Conservation (phyloP, 2,797 vertebrate genomes). For the Sebastes diploproa region DNA sequence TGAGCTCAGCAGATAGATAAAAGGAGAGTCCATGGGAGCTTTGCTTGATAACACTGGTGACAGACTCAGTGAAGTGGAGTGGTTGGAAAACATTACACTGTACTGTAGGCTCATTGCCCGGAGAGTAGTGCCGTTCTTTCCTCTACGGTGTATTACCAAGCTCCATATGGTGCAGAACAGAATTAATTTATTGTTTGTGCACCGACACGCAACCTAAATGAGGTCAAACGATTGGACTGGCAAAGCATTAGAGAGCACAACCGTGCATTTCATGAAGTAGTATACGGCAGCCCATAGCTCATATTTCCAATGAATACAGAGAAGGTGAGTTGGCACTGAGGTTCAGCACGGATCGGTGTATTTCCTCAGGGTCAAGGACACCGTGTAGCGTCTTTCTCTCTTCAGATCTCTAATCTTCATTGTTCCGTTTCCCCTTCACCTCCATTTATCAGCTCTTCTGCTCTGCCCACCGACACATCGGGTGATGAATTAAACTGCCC, state of each 20-base stretch:
- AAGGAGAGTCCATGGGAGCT: conserved; percentile 19
- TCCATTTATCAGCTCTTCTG: conserved; percentile 48
- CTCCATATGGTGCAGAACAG: conserved; percentile 46
- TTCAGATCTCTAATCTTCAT: conserved; percentile 35
- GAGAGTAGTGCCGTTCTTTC: conserved; percentile 28
- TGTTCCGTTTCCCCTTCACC: conserved; percentile 30
- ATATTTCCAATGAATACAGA: conserved; percentile 34
- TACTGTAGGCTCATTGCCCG: conserved; percentile 35
- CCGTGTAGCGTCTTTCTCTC: neutral
- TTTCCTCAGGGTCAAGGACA: conserved; percentile 46
- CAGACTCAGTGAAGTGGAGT: conserved; percentile 26
- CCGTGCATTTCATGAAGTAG: conserved; percentile 3
- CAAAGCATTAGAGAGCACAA: conserved; percentile 19
- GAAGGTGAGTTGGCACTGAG: neutral
- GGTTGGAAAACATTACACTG: conserved; percentile 36
- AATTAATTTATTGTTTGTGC: conserved; percentile 23
- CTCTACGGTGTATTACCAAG: conserved; percentile 11
- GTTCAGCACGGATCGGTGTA: neutral
- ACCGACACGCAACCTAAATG: neutral
- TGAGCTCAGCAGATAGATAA: conserved; percentile 28
- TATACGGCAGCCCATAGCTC: neutral
- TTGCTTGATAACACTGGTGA: conserved; percentile 21
- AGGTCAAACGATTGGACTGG: conserved; percentile 39
- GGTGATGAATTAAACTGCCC: conserved; percentile 43
- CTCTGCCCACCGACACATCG: conserved; percentile 33